Evolutionary conservation across 2,797 vertebrate genomes (phyloP), one percentile per base, ranked within the genome.

Genomic region (Menidia menidia): DNA sequence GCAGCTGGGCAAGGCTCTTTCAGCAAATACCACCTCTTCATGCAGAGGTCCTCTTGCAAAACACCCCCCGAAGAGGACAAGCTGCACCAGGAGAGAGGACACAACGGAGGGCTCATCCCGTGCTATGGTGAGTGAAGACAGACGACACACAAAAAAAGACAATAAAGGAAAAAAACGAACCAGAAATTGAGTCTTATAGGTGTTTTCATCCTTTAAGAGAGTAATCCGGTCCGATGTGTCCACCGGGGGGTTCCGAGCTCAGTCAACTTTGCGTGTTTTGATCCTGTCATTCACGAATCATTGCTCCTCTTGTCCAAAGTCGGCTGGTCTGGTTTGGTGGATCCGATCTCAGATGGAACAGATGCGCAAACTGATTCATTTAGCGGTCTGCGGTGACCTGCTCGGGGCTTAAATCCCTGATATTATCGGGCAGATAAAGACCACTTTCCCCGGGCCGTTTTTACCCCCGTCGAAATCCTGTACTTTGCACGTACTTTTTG

Each of bases 21-120:
- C 93, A 95, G 90, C 93, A 99, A 98, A 94, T 98, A 96, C 93
- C 96, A 95, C 74, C 94, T 97, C 91, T 98, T 96, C 90, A 93
- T 95, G 89, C 97, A 96, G 87, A 95, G 95, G 83, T 94, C 95
- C 13, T 89, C 96, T 64, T 96, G 96, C 92, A 98, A 97, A 92
- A 96, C 96, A 32, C 96, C 96, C 64, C 93, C 96, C 61, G 96
- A 96, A 82, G 94, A 93, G 91, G 92, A 84, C 90, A 97, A 97
- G 86, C 94, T 96, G 83, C 95, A 93, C 43, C 96, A 94, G 83
- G 92, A 95, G 60, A 89, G 89, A 73, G 94, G 92, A 93, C 96
- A 93, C 94, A 95, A 95, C 94, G 94, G 96, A 90, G 89, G 95
- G 84, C 95, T 95, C 83, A 89, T 96, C 81, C 82, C 96, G 54